Conservation (phyloP, 2,888 invertebrate species). For the Dynastes hyllus region DNA sequence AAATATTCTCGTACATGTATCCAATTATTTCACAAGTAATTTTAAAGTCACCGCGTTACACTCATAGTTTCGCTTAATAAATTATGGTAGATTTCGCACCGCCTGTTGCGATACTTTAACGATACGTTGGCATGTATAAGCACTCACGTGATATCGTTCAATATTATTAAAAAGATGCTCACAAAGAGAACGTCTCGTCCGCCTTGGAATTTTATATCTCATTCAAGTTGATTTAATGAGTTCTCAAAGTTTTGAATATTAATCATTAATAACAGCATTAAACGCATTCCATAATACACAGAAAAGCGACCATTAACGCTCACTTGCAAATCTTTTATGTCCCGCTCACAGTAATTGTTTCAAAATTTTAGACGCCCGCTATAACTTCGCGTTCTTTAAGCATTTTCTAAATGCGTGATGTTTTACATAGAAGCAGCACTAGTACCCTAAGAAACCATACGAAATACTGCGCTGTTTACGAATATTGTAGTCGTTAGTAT, state of each 20-base stretch:
- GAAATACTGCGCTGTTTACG: too few relatives aligned
- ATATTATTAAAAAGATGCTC: constrained; percentile 52
- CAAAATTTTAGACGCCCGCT: too few relatives aligned
- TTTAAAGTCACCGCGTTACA: constrained; percentile 19
- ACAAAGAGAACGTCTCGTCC: constrained; percentile 50
- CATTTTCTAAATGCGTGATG: too few relatives aligned
- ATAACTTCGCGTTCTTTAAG: too few relatives aligned
- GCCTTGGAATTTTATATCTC: constrained; percentile 51
- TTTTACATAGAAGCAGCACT: too few relatives aligned
- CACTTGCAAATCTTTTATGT: too few relatives aligned
- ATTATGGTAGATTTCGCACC: constrained; percentile 56
- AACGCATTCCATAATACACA: too few relatives aligned
- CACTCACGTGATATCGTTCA: constrained; percentile 49
- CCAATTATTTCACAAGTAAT: constrained; percentile 39
- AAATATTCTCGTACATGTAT: constrained; percentile 9
- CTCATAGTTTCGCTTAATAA: constrained; percentile 51
- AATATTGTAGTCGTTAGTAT: too few relatives aligned
- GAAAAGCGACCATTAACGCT: too few relatives aligned
- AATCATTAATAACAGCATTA: constrained; percentile 11
- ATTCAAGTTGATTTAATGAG: constrained; percentile 52
- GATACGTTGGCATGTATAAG: constrained; percentile 57
- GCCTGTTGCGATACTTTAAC: constrained; percentile 60
- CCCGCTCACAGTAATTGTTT: too few relatives aligned
- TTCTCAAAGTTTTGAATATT: constrained; percentile 39
- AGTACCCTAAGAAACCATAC: too few relatives aligned